Percentiles rank a stretch among this genome's conserved stretches.
Conservation (phyloP, 2,113 vertebrate genomes). For the Syngnathus scovelli region DNA sequence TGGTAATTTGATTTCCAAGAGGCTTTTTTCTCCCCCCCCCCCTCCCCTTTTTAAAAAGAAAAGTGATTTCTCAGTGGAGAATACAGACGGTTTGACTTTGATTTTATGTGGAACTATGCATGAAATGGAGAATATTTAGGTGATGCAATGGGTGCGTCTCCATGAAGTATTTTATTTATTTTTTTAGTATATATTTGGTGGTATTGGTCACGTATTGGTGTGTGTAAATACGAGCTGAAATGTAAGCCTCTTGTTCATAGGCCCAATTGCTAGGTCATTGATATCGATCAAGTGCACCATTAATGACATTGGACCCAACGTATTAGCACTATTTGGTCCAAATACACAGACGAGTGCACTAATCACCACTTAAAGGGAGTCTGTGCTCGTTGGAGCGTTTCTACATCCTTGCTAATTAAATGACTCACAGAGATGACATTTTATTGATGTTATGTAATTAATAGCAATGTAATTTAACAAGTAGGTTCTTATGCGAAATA, state of each 20-base stretch:
- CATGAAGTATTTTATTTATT: neutral
- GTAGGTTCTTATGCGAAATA: conserved; percentile 13
- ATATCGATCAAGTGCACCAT: conserved; percentile 34
- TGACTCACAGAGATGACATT: conserved; percentile 17
- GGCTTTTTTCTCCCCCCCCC: too few species aligned
- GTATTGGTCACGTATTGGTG: neutral
- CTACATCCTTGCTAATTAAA: conserved; percentile 24
- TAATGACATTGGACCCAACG: conserved; percentile 9
- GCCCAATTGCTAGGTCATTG: conserved; percentile 7
- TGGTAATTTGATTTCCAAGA: too few species aligned
- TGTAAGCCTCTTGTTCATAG: conserved; percentile 7
- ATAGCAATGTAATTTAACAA: neutral
- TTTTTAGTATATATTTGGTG: neutral
- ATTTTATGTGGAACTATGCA: neutral
- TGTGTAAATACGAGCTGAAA: conserved; percentile 5
- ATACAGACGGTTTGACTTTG: too few species aligned
- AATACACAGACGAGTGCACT: conserved; percentile 18
- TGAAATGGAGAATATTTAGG: neutral
- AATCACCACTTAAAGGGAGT: conserved; percentile 2
- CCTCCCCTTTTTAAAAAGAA: too few species aligned
- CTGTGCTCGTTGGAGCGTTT: conserved; percentile 1
- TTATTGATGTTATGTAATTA: conserved; percentile 13
- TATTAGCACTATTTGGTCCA: conserved; percentile 20
- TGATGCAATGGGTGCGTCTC: neutral
- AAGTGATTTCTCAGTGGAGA: too few species aligned